These are phyloP conservation scores for Rattus rattus DNA, from an alignment of 2,113 vertebrate species.

Conservation along the genomic window DNA sequence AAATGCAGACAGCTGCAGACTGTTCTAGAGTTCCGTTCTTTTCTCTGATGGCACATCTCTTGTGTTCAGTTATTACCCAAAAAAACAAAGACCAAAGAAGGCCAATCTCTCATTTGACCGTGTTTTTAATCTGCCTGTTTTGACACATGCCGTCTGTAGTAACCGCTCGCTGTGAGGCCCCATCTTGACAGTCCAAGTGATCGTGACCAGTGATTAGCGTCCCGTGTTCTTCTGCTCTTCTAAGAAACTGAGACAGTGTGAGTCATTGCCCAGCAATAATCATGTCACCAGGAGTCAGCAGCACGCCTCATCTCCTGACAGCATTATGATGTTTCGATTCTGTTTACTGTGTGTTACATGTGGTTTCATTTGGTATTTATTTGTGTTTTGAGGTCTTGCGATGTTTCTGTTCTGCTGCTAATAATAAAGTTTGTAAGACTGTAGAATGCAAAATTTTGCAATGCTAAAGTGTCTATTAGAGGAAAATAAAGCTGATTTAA, in stretches of 20 bases:
- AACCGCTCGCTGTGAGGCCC: slow-evolving; percentile 83
- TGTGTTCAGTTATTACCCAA: slow-evolving; percentile 85
- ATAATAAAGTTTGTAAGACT: slow-evolving; percentile 88
- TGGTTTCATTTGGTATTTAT: slow-evolving; percentile 89
- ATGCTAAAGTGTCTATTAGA: slow-evolving; percentile 88
- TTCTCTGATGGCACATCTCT: slow-evolving; percentile 82
- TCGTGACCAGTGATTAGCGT: slow-evolving; percentile 86
- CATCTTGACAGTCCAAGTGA: slow-evolving; percentile 85
- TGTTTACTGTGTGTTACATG: slow-evolving; percentile 86
- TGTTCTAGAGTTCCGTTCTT: slow-evolving; percentile 74
- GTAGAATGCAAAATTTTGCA: slow-evolving; percentile 89
- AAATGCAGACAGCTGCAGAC: slow-evolving; percentile 65
- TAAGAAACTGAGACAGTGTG: slow-evolving; percentile 81
- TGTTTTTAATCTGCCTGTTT: slow-evolving; percentile 86
- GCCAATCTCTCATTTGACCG: slow-evolving; percentile 87
- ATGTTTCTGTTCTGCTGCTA: slow-evolving; percentile 89
- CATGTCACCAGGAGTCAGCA: slow-evolving; percentile 82
- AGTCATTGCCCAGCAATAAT: slow-evolving; percentile 88
- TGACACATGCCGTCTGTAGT: slow-evolving; percentile 77
- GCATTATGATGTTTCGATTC: slow-evolving; percentile 87
- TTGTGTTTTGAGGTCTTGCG: slow-evolving; percentile 91
- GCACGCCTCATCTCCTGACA: slow-evolving; percentile 85
- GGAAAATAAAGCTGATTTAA: slow-evolving; percentile 88
- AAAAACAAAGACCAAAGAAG: slow-evolving; percentile 91
- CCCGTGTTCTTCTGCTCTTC: slow-evolving; percentile 83